Conservation (phyloP, 2,888 invertebrate genomes). For the Clistopyga incitator region DNA sequence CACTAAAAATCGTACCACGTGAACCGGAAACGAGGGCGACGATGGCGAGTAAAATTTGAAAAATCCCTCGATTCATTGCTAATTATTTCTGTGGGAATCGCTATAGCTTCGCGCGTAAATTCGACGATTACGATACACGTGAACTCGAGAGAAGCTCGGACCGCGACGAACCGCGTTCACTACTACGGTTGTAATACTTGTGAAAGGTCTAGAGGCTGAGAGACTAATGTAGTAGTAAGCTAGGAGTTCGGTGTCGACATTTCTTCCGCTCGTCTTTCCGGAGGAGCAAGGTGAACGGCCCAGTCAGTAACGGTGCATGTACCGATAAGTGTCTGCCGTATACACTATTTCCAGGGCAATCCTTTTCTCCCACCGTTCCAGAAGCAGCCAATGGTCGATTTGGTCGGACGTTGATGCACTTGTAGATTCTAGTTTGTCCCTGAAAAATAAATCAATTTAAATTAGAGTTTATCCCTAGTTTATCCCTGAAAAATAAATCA, state of each 20-base stretch:
- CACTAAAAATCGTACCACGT: neutral
- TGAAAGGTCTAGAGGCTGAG: neutral
- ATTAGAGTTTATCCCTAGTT: no score
- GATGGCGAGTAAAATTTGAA: neutral
- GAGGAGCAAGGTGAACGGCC: neutral
- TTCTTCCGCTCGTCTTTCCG: neutral
- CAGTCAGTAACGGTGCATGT: no score
- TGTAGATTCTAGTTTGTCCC: no score
- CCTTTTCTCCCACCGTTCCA: no score
- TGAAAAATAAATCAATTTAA: no score
- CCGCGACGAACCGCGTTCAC: neutral
- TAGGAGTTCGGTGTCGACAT: neutral
- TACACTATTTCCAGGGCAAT: no score
- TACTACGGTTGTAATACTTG: neutral
- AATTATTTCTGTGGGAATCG: neutral
- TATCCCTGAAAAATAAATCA: no score
- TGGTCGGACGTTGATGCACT: no score
- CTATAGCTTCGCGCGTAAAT: neutral
- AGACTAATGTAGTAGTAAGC: neutral
- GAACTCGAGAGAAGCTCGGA: neutral
- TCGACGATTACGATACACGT: neutral
- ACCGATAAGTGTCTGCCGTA: no score
- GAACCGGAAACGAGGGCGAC: neutral
- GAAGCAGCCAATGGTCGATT: no score
- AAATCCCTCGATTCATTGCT: neutral